These are phyloP conservation scores for Calidris pugnax DNA, from an alignment of 2,113 vertebrate genomes.

Conservation along the genomic window DNA sequence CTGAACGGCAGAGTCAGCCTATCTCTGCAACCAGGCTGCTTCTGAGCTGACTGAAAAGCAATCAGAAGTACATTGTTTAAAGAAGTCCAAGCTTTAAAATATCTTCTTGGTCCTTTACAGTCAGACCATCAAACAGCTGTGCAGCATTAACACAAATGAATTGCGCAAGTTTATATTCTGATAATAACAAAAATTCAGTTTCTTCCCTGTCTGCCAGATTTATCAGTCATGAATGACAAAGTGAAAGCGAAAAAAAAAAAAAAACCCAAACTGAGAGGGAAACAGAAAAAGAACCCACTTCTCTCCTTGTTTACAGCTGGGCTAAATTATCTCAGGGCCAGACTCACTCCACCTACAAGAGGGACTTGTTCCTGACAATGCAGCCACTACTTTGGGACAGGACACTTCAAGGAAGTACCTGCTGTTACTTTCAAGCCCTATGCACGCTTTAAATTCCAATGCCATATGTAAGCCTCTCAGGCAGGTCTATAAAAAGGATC, in stretches of 20 bases:
- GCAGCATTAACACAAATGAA: neutral
- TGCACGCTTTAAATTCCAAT: neutral
- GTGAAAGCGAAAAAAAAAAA: neutral
- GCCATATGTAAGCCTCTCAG: neutral
- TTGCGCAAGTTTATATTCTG: constrained; percentile 21
- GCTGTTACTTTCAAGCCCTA: neutral
- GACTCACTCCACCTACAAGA: neutral
- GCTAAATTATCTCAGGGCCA: fast-evolving
- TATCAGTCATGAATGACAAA: constrained; percentile 8
- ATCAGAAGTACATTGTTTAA: constrained; percentile 41
- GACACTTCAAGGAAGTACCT: neutral
- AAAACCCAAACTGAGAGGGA: neutral
- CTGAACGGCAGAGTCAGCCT: constrained; percentile 29
- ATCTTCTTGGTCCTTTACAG: constrained; percentile 31
- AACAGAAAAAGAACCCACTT: neutral
- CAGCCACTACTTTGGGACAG: neutral
- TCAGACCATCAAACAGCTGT: constrained; percentile 44
- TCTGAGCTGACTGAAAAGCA: constrained; percentile 51
- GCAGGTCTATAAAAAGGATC: neutral
- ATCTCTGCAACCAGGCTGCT: neutral
- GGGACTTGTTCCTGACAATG: neutral
- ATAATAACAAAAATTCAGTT: constrained; percentile 42
- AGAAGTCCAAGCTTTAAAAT: constrained; percentile 42
- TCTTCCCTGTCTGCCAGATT: constrained; percentile 3
- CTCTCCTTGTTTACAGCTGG: neutral